phyloP scores from a whole-genome alignment of 2,888 invertebrate genomes.

The Beris morrisii region DNA sequence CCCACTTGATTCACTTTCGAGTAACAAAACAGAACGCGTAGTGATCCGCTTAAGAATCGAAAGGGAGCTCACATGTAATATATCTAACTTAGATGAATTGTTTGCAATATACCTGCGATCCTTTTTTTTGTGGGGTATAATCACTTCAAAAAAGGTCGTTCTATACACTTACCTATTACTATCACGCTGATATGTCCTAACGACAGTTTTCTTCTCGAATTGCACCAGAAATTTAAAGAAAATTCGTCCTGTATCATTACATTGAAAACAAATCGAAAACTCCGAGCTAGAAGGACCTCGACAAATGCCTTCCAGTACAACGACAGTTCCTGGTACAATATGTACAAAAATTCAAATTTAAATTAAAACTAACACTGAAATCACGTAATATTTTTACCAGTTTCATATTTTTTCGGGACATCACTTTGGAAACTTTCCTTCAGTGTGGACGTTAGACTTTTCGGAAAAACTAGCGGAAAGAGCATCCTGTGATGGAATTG shows the following conservation, averaged over 20 bases:
- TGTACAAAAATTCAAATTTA: background rate
- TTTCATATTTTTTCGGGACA: conserved; percentile 53
- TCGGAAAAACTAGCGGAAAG: conserved; percentile 53
- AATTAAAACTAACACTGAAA: background rate
- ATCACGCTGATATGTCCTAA: conserved; percentile 51
- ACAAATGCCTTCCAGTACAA: conserved; percentile 54
- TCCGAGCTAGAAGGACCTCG: conserved; percentile 52
- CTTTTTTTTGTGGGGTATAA: no score
- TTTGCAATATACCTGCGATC: no score
- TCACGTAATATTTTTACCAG: conserved; percentile 45
- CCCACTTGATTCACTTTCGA: no score
- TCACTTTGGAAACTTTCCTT: conserved; percentile 54
- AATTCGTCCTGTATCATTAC: conserved; percentile 52
- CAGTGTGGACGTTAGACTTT: conserved; percentile 48
- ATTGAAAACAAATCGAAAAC: conserved; percentile 54
- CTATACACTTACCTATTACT: conserved; percentile 47
- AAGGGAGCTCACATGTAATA: no score
- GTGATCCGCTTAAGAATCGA: no score
- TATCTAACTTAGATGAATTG: no score
- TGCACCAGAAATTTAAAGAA: conserved; percentile 52
- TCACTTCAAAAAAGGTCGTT: no score
- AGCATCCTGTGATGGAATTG: conserved; percentile 55
- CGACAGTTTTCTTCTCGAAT: conserved; percentile 50
- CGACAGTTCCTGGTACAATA: conserved; percentile 55
- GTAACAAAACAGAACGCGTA: no score